phyloP scores from a whole-genome alignment of 2,888 invertebrate species.

The Nowickia ferox region DNA sequence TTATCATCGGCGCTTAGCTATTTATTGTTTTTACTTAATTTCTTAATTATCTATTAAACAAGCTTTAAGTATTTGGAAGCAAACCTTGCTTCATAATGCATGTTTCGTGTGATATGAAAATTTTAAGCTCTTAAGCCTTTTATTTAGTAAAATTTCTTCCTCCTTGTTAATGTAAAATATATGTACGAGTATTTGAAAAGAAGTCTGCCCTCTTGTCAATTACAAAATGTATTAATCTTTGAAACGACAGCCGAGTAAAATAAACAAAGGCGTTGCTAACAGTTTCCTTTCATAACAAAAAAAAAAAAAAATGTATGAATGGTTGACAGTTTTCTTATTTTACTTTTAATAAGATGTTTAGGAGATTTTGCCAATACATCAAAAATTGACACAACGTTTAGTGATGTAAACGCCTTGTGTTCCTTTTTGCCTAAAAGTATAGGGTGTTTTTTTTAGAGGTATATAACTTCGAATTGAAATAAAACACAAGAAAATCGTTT shows the following conservation, averaged over 20 bases:
- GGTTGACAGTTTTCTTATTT: constrained; percentile 17
- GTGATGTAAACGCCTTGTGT: not conserved
- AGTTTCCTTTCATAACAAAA: not conserved
- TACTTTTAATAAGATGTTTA: not conserved
- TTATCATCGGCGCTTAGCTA: not conserved
- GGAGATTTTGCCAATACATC: not conserved
- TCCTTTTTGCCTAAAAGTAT: constrained; percentile 1
- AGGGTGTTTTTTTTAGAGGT: too few species aligned
- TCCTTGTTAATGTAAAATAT: not conserved
- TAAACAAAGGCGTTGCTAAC: not conserved
- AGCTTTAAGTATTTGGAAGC: not conserved
- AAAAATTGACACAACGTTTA: constrained; percentile 11
- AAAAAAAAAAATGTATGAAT: not conserved
- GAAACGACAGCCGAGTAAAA: not conserved
- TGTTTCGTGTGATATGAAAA: not conserved
- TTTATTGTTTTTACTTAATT: not conserved
- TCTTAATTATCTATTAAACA: not conserved
- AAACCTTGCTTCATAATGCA: not conserved
- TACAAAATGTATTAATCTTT: constrained; percentile 9
- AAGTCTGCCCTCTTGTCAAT: not conserved
- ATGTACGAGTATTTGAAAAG: too few species aligned
- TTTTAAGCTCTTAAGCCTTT: not conserved
- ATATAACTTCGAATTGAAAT: too few species aligned
- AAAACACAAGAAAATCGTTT: too few species aligned
- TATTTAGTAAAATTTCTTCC: not conserved